Percentiles rank a stretch among this genome's conserved stretches.
Conservation (phyloP, 2,888 invertebrate genomes). For the Tenthredo mesomela region DNA sequence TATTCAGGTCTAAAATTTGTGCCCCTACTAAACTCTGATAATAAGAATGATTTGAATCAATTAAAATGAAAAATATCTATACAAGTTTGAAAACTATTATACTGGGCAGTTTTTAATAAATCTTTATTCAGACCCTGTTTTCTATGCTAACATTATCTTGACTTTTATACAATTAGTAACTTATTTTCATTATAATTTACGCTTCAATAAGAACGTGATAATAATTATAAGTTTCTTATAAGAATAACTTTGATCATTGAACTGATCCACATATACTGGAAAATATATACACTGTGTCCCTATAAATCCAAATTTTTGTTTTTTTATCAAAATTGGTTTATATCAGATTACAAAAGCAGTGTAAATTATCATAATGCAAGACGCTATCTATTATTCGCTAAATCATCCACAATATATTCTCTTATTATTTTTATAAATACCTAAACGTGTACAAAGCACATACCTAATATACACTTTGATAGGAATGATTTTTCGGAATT, state of each 20-base stretch:
- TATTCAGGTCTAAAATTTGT: background rate
- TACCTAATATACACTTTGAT: background rate
- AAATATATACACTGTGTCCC: constrained; percentile 44
- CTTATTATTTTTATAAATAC: background rate
- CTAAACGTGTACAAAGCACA: background rate
- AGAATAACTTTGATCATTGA: constrained; percentile 37
- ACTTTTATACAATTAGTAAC: constrained; percentile 44
- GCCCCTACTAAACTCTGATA: background rate
- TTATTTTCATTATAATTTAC: constrained; percentile 1
- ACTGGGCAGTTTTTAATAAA: constrained; percentile 44
- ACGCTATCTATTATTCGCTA: constrained; percentile 2
- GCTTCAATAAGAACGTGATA: constrained; percentile 30
- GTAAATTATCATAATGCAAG: constrained; percentile 21
- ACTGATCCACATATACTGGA: constrained; percentile 33
- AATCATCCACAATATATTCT: constrained; percentile 17
- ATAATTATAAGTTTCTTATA: constrained; percentile 18
- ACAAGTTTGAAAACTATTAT: constrained; percentile 31
- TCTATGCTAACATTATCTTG: constrained; percentile 37
- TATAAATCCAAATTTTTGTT: background rate
- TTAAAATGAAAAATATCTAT: constrained; percentile 12
- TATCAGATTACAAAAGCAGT: constrained; percentile 29
- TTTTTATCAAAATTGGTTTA: background rate
- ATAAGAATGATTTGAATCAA: background rate
- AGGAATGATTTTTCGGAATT: constrained; percentile 12
- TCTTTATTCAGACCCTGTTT: constrained; percentile 50